Conservation (phyloP, 2,888 invertebrate genomes). For the Protophormia terraenovae region DNA sequence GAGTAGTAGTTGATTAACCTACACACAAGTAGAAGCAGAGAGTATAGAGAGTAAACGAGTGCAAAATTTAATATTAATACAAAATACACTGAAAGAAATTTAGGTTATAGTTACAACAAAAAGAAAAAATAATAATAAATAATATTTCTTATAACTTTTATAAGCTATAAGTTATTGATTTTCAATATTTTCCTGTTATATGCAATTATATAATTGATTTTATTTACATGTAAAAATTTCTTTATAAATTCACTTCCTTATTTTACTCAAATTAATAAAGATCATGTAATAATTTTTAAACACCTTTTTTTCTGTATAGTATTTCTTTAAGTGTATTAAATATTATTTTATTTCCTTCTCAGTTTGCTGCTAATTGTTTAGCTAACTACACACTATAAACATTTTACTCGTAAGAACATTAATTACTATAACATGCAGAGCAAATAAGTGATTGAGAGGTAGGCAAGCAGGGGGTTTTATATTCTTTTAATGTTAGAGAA, state of each 20-base stretch:
- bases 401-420: constrained; percentile 51
- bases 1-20: constrained; percentile 42
- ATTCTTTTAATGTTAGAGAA: constrained; percentile 32
- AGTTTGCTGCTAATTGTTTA: constrained; percentile 58
- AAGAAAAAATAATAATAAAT: neutral
- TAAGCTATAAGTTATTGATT: too few relatives aligned
- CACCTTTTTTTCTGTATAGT: neutral
- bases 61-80: constrained; percentile 15
- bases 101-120: too few relatives aligned
- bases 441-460: neutral
- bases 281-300: too few relatives aligned
- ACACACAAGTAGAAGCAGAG: constrained; percentile 35
- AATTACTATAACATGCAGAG: neutral
- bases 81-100: constrained; percentile 14
- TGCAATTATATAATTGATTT: too few relatives aligned
- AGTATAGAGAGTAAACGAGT: constrained; percentile 30
- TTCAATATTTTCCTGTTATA: too few relatives aligned
- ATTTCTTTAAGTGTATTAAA: constrained; percentile 24
- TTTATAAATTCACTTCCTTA: too few relatives aligned
- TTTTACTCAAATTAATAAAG: too few relatives aligned
- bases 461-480: constrained; percentile 11
- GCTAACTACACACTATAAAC: constrained; percentile 53
- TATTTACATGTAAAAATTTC: too few relatives aligned
- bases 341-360: constrained; percentile 40
- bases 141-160: neutral